Evolutionary conservation across 2,113 vertebrate species (phyloP).

Genomic region (Piprites chloris): DNA sequence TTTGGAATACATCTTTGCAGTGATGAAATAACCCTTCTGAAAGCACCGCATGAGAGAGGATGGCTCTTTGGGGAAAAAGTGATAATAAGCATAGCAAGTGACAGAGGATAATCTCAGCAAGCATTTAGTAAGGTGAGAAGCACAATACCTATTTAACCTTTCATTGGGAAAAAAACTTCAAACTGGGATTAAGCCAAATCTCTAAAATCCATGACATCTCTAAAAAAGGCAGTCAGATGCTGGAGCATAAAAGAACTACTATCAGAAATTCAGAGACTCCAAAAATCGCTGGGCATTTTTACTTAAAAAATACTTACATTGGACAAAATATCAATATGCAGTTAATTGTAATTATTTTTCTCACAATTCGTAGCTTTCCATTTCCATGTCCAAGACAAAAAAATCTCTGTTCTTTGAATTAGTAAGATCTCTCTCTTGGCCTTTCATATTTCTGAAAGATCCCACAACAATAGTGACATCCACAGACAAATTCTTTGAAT

Average conservation of each 20-base stretch:
- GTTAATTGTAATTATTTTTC: neutral
- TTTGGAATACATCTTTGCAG: constrained; percentile 50
- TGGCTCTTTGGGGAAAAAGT: neutral
- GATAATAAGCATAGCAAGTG: constrained; percentile 44
- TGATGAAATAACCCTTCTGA: constrained; percentile 51
- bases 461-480: accelerated
- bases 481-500: neutral
- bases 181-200: constrained; percentile 31
- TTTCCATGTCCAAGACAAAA: neutral
- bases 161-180: constrained; percentile 25
- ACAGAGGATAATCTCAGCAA: constrained; percentile 54
- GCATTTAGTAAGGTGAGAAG: constrained; percentile 57
- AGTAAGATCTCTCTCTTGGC: neutral
- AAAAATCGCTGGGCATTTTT: neutral
- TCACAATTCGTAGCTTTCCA: neutral
- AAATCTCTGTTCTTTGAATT: neutral
- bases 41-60: constrained; percentile 28
- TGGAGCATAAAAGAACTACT: neutral
- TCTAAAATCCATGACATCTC: neutral
- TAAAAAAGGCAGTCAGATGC: neutral
- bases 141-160: constrained; percentile 36
- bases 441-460: neutral
- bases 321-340: neutral
- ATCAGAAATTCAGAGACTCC: neutral
- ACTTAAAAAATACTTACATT: neutral